Conservation (phyloP, 2,797 vertebrate species). For the Odontamblyopus rebecca region DNA sequence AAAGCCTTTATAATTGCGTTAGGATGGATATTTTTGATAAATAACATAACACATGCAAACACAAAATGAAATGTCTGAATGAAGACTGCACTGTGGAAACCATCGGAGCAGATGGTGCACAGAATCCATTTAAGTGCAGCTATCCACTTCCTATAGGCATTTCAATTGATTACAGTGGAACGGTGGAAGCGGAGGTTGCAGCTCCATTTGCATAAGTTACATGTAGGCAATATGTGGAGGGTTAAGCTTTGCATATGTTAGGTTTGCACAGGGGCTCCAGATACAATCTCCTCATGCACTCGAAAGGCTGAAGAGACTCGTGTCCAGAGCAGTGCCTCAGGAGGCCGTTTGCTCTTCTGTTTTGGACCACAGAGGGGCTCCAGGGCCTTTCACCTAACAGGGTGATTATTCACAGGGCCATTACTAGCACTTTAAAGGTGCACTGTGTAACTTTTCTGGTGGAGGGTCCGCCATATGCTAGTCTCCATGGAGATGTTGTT, state of each 20-base stretch:
- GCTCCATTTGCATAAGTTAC: not conserved
- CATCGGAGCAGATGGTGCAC: not conserved
- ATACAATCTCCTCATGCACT: conserved; percentile 13
- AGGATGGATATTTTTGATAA: not conserved
- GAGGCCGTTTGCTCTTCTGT: conserved; percentile 30
- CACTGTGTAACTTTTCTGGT: no score
- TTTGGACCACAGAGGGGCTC: conserved; percentile 20
- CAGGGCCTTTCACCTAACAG: conserved; percentile 30
- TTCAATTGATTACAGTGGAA: conserved; percentile 12
- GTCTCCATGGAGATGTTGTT: no score
- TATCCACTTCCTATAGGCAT: conserved; percentile 4
- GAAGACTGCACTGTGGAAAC: not conserved
- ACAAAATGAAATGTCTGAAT: not conserved
- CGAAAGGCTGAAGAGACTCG: conserved; percentile 16
- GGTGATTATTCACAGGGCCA: not conserved
- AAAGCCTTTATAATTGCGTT: not conserved
- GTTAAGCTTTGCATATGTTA: conserved; percentile 14
- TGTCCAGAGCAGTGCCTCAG: conserved; percentile 24
- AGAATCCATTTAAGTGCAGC: conserved; percentile 11
- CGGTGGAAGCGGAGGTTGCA: conserved; percentile 5
- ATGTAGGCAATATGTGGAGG: conserved; percentile 11
- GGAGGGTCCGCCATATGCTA: no score
- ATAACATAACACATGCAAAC: not conserved
- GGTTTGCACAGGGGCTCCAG: conserved; percentile 14
- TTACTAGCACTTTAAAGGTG: no score